A percentile compares a stretch with the other conserved stretches of the same genome.
These are phyloP conservation scores for Craseonycteris thonglongyai DNA, from an alignment of 2,113 vertebrate genomes.

Conservation along the genomic window DNA sequence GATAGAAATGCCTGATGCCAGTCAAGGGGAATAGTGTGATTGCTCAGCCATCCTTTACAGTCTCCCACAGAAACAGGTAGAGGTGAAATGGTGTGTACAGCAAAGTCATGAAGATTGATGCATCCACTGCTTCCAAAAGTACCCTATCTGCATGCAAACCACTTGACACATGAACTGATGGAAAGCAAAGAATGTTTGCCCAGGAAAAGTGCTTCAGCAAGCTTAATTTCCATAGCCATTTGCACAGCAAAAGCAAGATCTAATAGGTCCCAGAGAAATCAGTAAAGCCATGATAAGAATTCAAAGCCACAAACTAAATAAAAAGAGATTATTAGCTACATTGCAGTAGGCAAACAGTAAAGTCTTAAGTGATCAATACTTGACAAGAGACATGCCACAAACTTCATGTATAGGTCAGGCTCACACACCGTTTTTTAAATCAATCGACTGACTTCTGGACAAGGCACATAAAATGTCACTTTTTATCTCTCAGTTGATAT, in stretches of 20 bases:
- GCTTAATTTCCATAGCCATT: slow-evolving; percentile 81
- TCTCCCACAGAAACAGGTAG: slow-evolving; percentile 82
- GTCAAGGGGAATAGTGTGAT: slow-evolving; percentile 81
- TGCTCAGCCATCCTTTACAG: slow-evolving; percentile 83
- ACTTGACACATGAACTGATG: slow-evolving; percentile 78
- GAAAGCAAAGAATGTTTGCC: slow-evolving; percentile 78
- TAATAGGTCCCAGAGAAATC: slow-evolving; percentile 86
- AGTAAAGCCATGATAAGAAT: slow-evolving; percentile 80
- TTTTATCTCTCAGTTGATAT: slow-evolving; percentile 82
- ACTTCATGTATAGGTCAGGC: slow-evolving; percentile 80
- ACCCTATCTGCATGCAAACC: slow-evolving; percentile 79
- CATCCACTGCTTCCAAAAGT: slow-evolving; percentile 67
- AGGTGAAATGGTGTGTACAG: slow-evolving; percentile 88
- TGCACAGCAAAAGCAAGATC: slow-evolving; percentile 75
- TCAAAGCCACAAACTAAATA: slow-evolving; percentile 83
- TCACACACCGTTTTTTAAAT: slow-evolving; percentile 74
- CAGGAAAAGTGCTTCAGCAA: slow-evolving; percentile 69
- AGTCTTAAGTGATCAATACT: slow-evolving; percentile 81
- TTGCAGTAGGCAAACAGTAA: slow-evolving; percentile 78
- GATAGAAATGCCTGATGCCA: slow-evolving; percentile 74
- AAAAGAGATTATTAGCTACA: slow-evolving; percentile 81
- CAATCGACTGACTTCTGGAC: slow-evolving; percentile 76
- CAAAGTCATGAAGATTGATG: slow-evolving; percentile 89
- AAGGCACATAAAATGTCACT: slow-evolving; percentile 80
- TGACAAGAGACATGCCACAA: slow-evolving; percentile 77